Base-by-base conservation (phyloP, 2,888 invertebrate genomes). In the Xestoiulus laeticollis region DNA sequence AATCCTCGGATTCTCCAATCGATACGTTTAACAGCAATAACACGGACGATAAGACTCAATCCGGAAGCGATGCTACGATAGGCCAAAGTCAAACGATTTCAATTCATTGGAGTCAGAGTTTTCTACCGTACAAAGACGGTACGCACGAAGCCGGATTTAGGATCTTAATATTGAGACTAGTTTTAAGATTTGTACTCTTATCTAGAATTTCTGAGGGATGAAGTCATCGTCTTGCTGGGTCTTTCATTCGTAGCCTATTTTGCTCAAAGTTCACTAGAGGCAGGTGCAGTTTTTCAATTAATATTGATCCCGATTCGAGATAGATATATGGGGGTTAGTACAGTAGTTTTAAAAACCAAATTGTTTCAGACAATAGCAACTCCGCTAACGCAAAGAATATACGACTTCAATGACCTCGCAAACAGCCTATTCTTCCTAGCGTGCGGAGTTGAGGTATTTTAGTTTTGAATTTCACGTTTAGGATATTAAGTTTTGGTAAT, bases 211-310 rank as follows among this genome's bases (percentile, higher is more conserved):
- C 89, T 92, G 5, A 89, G 92, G 87, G 92, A 92, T 90, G 92
- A 92, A 88, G 90, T 92, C 26, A 90, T 93, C 4, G 91, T 91
- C 5, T 90, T 93, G n/a, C 89, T 93, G 78, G 91, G 91, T 30
- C 90, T 91, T 87, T 91, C 91, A 85, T 93, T 93, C 89, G 91
- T 91, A 68, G 90, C 92, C 6, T 92, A 91, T 89, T 93, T 92
- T 90, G 91, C 92, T 88, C 93, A 93, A 90, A 90, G 92, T 19
- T 91, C 91, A 26, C 89, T 93, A 48, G 93, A 93, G 91, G 92
- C 92, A 90, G 90, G 89, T 87, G n/a, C 43, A 14, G 30, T 5
- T 78, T 78, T 78, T 78, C 26, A 8, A 78, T 12, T 30, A 14
- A 1, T 30, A 14, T 78, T 78, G 30, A 10, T 78, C 14, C 10